Evolutionary conservation across 2,888 invertebrate species (phyloP).

Genomic region (Drosophila cyrtoloma): DNA sequence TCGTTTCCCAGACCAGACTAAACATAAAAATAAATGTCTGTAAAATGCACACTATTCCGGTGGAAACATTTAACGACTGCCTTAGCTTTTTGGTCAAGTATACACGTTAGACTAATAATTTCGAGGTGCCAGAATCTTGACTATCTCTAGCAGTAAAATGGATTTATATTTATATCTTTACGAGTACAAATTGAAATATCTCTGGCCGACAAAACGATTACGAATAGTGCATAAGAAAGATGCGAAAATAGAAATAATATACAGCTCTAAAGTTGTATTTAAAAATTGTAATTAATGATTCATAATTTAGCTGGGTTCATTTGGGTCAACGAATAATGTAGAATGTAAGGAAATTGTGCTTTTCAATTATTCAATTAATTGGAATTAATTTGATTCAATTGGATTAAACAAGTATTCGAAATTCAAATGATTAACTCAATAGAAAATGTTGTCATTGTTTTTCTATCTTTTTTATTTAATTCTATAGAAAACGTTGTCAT

Average conservation of each 20-base stretch:
- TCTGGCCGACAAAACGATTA: not conserved
- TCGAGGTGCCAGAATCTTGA: not conserved
- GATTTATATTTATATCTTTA: not conserved
- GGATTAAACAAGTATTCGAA: not conserved
- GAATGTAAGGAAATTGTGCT: not conserved
- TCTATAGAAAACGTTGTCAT: not conserved
- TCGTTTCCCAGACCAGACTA: not conserved
- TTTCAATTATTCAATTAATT: conserved; percentile 3
- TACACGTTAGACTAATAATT: not conserved
- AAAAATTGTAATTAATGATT: conserved; percentile 8
- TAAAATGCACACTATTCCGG: conserved; percentile 1
- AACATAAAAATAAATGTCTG: not conserved
- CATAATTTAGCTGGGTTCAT: not conserved
- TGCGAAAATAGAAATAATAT: not conserved
- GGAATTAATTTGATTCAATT: not conserved
- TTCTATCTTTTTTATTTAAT: not conserved
- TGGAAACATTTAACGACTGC: conserved; percentile 6
- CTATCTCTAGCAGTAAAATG: not conserved
- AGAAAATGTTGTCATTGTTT: not conserved
- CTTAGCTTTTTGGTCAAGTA: not conserved
- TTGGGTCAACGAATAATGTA: conserved; percentile 1
- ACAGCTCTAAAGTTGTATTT: not conserved
- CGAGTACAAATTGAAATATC: not conserved
- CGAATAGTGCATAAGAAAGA: not conserved
- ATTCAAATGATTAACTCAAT: conserved; percentile 1